Percentiles rank a stretch among this genome's conserved stretches.
Conservation (phyloP, 23 tunicate species). For the Trididemnum miniatum region DNA sequence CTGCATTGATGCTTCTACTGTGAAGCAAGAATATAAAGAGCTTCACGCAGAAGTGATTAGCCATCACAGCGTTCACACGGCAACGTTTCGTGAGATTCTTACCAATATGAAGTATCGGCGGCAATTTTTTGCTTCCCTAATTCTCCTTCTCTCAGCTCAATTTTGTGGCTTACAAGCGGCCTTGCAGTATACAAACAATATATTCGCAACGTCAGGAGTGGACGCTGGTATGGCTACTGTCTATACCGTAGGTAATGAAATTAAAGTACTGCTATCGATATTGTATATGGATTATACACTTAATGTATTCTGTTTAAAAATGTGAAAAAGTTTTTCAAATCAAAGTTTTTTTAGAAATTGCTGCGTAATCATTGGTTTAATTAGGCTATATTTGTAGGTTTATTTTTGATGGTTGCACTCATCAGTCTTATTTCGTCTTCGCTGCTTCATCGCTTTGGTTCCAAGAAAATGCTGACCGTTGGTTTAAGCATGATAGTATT, state of each 20-base stretch:
- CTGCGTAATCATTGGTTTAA: too few relatives aligned
- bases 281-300: too few relatives aligned
- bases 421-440: neutral
- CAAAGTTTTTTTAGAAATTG: too few relatives aligned
- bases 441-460: constrained; percentile 15
- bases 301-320: too few relatives aligned
- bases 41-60: constrained; percentile 6
- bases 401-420: constrained; percentile 11
- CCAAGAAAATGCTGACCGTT: constrained; percentile 8
- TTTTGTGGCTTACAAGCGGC: constrained; percentile 26
- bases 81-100: constrained; percentile 6
- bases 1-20: neutral
- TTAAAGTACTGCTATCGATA: too few relatives aligned
- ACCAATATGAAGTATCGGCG: neutral
- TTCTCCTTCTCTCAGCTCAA: constrained; percentile 13
- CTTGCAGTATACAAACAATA: constrained; percentile 29
- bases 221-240: constrained; percentile 7
- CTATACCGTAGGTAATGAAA: constrained; percentile 42
- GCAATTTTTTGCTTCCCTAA: constrained; percentile 31
- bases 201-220: constrained; percentile 33
- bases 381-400: too few relatives aligned
- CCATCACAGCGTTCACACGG: neutral
- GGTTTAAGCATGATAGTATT: neutral
- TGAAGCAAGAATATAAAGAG: constrained; percentile 20
- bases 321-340: too few relatives aligned